Evolutionary conservation across 2,113 vertebrate species (phyloP).

Genomic region (Xiphorhynchus elegans): DNA sequence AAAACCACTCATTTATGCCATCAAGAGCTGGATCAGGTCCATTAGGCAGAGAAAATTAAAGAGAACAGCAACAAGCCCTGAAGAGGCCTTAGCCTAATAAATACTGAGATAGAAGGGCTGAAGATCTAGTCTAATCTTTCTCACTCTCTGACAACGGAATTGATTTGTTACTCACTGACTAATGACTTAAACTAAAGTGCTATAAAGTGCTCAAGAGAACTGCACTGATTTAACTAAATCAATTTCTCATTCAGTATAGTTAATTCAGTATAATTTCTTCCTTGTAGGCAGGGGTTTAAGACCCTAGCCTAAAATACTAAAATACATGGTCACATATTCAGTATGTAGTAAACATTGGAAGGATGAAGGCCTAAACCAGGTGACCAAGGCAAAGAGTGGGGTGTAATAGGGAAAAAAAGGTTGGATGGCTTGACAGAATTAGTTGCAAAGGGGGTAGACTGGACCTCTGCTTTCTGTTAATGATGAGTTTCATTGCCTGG

Average conservation of each 20-base stretch:
- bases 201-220: constrained; percentile 4
- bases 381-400: not conserved
- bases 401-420: not conserved
- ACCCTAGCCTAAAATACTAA: not conserved
- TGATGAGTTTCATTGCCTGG: not conserved
- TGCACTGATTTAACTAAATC: not conserved
- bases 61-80: constrained; percentile 51
- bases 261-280: not conserved
- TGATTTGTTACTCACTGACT: constrained; percentile 43
- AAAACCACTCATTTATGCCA: not conserved
- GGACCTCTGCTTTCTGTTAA: not conserved
- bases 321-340: not conserved
- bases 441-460: not conserved
- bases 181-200: constrained; percentile 21
- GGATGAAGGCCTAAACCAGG: not conserved
- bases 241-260: not conserved
- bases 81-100: constrained; percentile 49
- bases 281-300: not conserved
- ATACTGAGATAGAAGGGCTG: constrained; percentile 8
- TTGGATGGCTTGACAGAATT: not conserved
- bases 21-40: constrained; percentile 35
- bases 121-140: constrained; percentile 40
- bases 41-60: constrained; percentile 61
- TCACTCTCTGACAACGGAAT: constrained; percentile 25
- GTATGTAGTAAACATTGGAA: not conserved